A percentile compares a stretch with the other conserved stretches of the same genome.
Conservation (phyloP, 2,888 invertebrate genomes). For the Lymantria dispar region DNA sequence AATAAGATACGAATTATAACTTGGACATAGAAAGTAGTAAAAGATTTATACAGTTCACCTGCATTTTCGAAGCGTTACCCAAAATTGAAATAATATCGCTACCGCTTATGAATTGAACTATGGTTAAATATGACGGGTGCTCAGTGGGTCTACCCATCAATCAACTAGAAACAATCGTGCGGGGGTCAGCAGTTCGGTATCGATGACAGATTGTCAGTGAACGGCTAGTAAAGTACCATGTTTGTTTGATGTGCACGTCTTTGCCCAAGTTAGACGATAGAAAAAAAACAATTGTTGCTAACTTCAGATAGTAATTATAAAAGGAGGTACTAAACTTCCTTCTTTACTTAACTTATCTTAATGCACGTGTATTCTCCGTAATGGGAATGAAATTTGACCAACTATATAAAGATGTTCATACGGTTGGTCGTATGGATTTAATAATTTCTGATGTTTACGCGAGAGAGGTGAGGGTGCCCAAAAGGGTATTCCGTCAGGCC, state of each 20-base stretch:
- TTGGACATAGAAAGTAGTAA: no score
- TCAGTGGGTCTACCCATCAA: constrained; percentile 50
- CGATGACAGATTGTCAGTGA: constrained; percentile 60
- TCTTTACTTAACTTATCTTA: neutral
- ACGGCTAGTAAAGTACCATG: constrained; percentile 20
- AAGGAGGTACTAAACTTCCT: neutral
- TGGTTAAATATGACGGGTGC: constrained; percentile 45
- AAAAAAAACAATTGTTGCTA: neutral
- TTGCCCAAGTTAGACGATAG: neutral
- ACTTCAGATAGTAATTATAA: neutral
- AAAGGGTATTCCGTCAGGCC: no score
- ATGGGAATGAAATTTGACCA: no score
- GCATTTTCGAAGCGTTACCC: no score
- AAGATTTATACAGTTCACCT: no score
- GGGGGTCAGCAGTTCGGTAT: constrained; percentile 44
- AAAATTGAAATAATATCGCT: constrained; percentile 11
- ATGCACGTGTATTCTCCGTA: neutral
- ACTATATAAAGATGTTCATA: no score
- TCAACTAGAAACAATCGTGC: constrained; percentile 55
- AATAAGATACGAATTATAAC: no score
- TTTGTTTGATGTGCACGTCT: constrained; percentile 1
- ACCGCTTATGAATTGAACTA: constrained; percentile 21
- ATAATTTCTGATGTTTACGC: no score
- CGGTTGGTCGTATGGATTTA: no score
- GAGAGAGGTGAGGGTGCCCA: no score